Evolutionary conservation across 2,888 invertebrate genomes (phyloP).

Genomic region (Clunio marinus): DNA sequence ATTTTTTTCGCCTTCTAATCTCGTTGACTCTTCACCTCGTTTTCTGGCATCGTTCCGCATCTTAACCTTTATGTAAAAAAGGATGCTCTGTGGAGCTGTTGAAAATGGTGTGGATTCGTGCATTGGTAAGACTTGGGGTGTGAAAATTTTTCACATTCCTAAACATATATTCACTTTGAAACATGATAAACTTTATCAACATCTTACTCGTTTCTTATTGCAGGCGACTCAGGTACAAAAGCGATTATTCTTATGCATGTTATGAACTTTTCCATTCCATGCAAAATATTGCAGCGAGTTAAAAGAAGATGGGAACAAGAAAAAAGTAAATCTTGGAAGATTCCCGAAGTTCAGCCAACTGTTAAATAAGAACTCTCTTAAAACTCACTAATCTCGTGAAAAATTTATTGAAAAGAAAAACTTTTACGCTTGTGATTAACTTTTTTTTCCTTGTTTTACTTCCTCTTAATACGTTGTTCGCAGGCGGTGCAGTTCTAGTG

Average conservation of each 20-base stretch:
- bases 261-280: slow-evolving; percentile 26
- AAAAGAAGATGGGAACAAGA: background rate
- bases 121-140: slow-evolving; percentile 7
- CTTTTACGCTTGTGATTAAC: slow-evolving; percentile 22
- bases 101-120: slow-evolving; percentile 24
- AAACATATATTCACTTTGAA: background rate
- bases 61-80: too few species aligned
- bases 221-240: slow-evolving; percentile 26
- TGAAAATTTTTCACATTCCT: slow-evolving; percentile 3
- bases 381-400: background rate
- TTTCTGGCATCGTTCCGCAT: background rate
- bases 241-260: slow-evolving; percentile 25
- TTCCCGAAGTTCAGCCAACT: slow-evolving; percentile 17
- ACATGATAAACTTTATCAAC: slow-evolving; percentile 12
- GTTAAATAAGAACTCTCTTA: slow-evolving; percentile 34
- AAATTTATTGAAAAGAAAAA: background rate
- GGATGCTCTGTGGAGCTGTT: slow-evolving; percentile 33
- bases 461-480: too few species aligned
- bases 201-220: background rate
- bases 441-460: background rate
- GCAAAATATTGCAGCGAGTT: background rate
- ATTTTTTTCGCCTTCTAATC: background rate
- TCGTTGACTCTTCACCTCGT: background rate
- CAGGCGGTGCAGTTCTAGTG: slow-evolving; percentile 31
- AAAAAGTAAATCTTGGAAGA: slow-evolving; percentile 6